A percentile compares a stretch with the other conserved stretches of the same genome.
phyloP scores from a whole-genome alignment of 2,888 invertebrate genomes.

The Lepeophtheirus nordmannii region DNA sequence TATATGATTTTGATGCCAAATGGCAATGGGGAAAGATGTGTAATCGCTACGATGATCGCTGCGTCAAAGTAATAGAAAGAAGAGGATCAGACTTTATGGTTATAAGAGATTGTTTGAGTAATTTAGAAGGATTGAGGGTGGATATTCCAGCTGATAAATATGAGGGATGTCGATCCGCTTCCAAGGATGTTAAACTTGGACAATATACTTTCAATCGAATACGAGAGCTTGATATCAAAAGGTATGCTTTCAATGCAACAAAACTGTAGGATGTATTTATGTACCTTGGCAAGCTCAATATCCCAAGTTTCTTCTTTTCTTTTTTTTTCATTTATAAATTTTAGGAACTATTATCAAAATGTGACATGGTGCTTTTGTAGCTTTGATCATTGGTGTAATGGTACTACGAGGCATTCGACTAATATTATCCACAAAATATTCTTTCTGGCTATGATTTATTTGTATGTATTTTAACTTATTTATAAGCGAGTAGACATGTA shows the following conservation, averaged over 20 bases:
- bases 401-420: no score
- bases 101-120: slow-evolving; percentile 68
- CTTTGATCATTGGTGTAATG: slow-evolving; percentile 73
- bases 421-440: no score
- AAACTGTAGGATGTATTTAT: no score
- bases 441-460: no score
- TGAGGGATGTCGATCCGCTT: slow-evolving; percentile 70
- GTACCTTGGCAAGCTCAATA: no score
- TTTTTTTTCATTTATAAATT: background rate
- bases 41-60: slow-evolving; percentile 65
- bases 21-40: slow-evolving; percentile 63
- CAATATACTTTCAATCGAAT: slow-evolving; percentile 76
- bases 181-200: slow-evolving; percentile 57
- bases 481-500: no score
- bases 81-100: slow-evolving; percentile 66
- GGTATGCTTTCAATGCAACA: no score
- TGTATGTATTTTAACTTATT: no score
- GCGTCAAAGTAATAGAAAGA: slow-evolving; percentile 69
- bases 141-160: slow-evolving; percentile 71
- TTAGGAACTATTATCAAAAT: slow-evolving; percentile 59
- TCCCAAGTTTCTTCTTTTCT: slow-evolving; percentile 26
- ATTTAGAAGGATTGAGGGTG: slow-evolving; percentile 54
- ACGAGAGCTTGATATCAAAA: slow-evolving; percentile 64
- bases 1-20: slow-evolving; percentile 59
- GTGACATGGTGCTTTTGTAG: slow-evolving; percentile 79